Base-by-base conservation (phyloP, 2,888 invertebrate species). In the Hirtodrosophila histrioides region DNA sequence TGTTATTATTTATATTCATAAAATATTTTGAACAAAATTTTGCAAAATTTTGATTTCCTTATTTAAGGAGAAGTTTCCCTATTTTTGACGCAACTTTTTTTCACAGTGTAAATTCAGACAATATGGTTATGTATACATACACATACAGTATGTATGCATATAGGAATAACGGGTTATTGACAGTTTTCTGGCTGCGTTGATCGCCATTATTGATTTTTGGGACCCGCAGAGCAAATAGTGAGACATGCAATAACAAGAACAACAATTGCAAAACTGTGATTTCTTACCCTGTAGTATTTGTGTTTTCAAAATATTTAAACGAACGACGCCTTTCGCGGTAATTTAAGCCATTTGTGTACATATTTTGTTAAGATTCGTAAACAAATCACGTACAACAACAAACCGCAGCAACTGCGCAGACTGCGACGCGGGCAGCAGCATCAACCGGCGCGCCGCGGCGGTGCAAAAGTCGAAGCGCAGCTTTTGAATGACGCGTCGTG, bases 371-470 rank as follows among this genome's bases (percentile, higher is more conserved):
- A 86, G 80, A 72, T 86, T 82, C 84, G 69, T 86, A 88, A 88
- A 88, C 88, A 82, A 88, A 82, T 82, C 81, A 82, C 88, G 88
- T 88, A 64, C 62, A 79, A 68, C 67, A 73, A 70, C 82, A 85
- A 78, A 55, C 37, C 24, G 36, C 36, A 31, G 36, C 55, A 50
- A 45, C 58, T n/a, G n/a, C n/a, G n/a, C n/a, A n/a, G 53, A 50
- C 55, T 46, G 24, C 60, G 40, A 43, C 27, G 51, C 49, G 41
- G 35, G 23, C 58, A 46, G 46, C 40, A 44, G 31, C 37, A 51
- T 33, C 51, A 63, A 31, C 46, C 50, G 48, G 37, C 33, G 23
- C 39, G 46, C 12, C 33, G 11, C 17, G 48, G 35, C 41, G 50
- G 48, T 69, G 57, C 46, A 43, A 41, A 71, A 62, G 48, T 5